Evolutionary conservation across 2,797 vertebrate genomes (phyloP), one percentile per base, ranked within the genome.

Genomic region (Gymnothorax reevesii): DNA sequence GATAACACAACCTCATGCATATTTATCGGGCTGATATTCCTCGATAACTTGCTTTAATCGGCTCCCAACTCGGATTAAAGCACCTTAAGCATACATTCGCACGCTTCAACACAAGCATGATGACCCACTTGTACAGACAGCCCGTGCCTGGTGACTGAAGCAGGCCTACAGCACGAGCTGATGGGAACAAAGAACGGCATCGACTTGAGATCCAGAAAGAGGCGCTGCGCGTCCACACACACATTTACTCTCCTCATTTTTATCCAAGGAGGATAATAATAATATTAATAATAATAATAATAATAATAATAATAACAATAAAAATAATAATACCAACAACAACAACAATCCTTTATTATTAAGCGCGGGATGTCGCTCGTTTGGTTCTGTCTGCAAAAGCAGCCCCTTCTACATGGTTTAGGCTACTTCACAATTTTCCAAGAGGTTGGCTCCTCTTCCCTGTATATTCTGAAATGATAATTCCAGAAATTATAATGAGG

Each of bases 1-100:
- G 69, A 84, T 86, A 71, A 54, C 77, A 55, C 52, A 73, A 62
- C 71, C 82, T 88, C 82, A 86, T 86, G 85, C 85, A 88, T 88
- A 88, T 84, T 88, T 88, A 9, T 86, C 77, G 52, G 57, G 79
- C 86, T 88, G 83, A 86, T 88, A 88, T 84, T 84, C 60, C 57
- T 88, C 10, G 25, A 59, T 54, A 59, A 27, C 82, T 64, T 7
- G 42, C 82, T 85, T 85, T 83, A 88, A 88, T 85, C 83, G 84
- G 7, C 80, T 62, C n/a, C 83, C 49, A 57, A 71, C 57, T 62
- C 83, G 27, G 73, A 88, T 88, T 88, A 86, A 82, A 27, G 69
- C 55, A 57, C 42, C 49, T 33, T 88, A 86, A 86, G 82, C 27
- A 57, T 55, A 57, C 42, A n/a, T 33, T 62, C 49, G 60, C 69